Base-by-base conservation (phyloP, 2,797 vertebrate genomes). In the Dendrocincla tyrannina region DNA sequence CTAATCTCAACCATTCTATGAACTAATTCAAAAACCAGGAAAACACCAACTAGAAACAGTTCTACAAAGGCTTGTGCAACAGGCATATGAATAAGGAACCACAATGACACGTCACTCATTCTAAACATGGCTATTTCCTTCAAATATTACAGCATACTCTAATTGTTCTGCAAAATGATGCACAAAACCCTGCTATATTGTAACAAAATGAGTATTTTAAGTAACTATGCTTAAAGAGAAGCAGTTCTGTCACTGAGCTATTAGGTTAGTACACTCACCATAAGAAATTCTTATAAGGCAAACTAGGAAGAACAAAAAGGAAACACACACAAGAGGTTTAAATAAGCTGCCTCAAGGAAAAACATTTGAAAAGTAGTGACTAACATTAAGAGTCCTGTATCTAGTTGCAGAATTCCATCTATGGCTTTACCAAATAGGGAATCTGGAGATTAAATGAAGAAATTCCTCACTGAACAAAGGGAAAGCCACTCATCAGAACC, bases 261-360 rank as follows among this genome's bases (percentile, higher is more conserved):
- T 32, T 74, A 52, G 47, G 28, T 64, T 18, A 81, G 9, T 16
- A 68, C 7, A 16, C 27, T 64, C 17, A n/a, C 5, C 1, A 0
- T 28, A 62, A 75, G 22, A 72, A 62, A 75, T 55, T 80, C 17
- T 39, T 37, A 2, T 12, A 12, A 62, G 22, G 23, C 6, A 30
- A 82, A 78, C 64, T 3, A 16, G 20, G 39, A 93, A 91, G 27
- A 75, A 68, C 16, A 67, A 94, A 58, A 2, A 70, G 35, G 27
- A 70, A 86, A 69, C 15, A 18, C 0, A 0, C 1, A 4, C 1
- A 35, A 60, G 14, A 56, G 7, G 5, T 78, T 84, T 82, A 79
- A 75, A 68, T 52, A 56, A 81, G 13, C 24, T 41, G 25, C 25
- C 53, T 58, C 46, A 74, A 63, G 25, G 59, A 75, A 67, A 68